Evolutionary conservation across 2,888 invertebrate genomes (phyloP), one percentile per base, ranked within the genome.

Genomic region (Apamea anceps): DNA sequence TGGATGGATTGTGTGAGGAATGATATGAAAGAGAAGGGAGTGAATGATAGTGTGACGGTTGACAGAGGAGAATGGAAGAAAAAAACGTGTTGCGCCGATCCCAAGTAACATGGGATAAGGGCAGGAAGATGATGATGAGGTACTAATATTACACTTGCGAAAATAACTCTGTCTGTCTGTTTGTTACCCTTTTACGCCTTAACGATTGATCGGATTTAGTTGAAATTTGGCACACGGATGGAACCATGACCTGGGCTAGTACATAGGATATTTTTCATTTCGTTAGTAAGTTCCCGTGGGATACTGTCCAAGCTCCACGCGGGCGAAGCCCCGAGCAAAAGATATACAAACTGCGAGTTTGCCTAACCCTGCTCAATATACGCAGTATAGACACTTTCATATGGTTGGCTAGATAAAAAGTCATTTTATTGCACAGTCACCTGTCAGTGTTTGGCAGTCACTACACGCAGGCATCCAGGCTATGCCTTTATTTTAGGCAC

Each of bases 391-490:
- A 25, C 7, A 54, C 6, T 60, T 13, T 63, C 28, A 63, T 37
- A 32, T 48, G 15, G 68, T 21, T 18, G 62, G 54, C 48, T 54
- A 37, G 32, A 84, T 80, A 63, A 84, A 83, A 84, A 68, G 45
- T 54, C 7, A 48, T 77, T 81, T 84, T 79, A 51, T 79, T 84
- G 48, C 57, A 70, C 37, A 13, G 32, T 65, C 70, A 79, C 65
- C 60, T 79, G 80, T 79, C 84, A 32, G 21, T 62, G 32, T 80
- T 85, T 62, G 54, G 60, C 80, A 71, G 51, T 66, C 51, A n/a
- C 42, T n/a, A 25, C 66, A 60, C 42, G 42, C 60, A 12, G n/a
- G 28, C 32, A 28, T 71, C 45, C 54, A 32, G 48, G 15, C 28
- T 12, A 0, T 4, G 86, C 60, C 42, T 86, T 65, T 76, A 76